These are phyloP conservation scores for Chelon labrosus DNA, from an alignment of 2,797 vertebrate species.

Conservation along the genomic window DNA sequence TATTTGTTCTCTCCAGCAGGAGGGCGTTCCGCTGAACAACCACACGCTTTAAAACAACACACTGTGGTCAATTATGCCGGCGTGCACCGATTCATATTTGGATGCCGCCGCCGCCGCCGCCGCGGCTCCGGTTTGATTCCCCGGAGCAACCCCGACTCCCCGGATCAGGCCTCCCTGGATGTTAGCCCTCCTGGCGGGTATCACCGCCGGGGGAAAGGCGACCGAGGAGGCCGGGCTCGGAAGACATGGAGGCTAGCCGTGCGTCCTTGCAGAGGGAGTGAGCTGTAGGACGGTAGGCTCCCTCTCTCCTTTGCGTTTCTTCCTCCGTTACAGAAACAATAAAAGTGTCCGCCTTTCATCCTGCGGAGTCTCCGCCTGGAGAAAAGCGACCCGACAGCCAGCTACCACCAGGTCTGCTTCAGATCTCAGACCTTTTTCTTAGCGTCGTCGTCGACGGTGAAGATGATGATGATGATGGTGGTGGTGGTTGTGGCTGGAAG, in stretches of 20 bases:
- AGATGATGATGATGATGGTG: conserved; percentile 42
- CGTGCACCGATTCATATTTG: conserved; percentile 16
- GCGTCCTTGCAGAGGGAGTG: conserved; percentile 56
- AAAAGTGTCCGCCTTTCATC: conserved; percentile 8
- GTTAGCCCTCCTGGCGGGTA: conserved; percentile 36
- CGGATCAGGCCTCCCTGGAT: conserved; percentile 33
- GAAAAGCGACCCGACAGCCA: not conserved
- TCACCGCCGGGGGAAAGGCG: conserved; percentile 53
- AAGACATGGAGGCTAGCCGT: conserved; percentile 68
- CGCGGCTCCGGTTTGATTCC: not conserved
- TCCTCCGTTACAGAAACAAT: conserved; percentile 47
- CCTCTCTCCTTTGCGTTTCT: conserved; percentile 22
- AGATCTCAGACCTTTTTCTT: conserved; percentile 19
- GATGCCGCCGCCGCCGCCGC: conserved; percentile 13
- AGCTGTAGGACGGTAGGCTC: conserved; percentile 71
- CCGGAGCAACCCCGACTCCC: too few relatives aligned
- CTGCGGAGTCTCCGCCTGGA: not conserved
- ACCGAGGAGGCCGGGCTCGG: conserved; percentile 60
- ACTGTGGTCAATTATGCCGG: conserved; percentile 32
- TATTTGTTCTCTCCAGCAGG: conserved; percentile 65
- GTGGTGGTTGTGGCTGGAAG: conserved; percentile 13
- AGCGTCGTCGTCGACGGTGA: conserved; percentile 23
- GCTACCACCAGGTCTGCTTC: not conserved
- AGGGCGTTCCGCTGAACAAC: conserved; percentile 68
- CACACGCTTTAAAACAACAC: conserved; percentile 1